phyloP scores from a whole-genome alignment of 2,113 vertebrate genomes.

The Sylvietta virens region DNA sequence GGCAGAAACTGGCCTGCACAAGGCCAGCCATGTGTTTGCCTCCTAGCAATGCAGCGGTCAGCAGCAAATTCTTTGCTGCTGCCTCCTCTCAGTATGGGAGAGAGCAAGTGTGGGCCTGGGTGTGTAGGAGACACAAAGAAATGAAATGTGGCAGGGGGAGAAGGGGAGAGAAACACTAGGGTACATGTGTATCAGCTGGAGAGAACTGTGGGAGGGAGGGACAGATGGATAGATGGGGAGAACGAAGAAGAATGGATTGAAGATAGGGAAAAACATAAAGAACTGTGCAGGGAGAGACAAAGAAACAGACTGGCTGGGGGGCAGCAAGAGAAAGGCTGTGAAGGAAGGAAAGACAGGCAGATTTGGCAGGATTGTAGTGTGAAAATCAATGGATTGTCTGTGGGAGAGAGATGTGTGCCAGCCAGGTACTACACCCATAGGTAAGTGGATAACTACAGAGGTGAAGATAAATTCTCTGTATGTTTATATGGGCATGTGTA shows the following conservation, averaged over 20 bases:
- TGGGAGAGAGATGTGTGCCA: neutral
- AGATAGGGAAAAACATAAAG: neutral
- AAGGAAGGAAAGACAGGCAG: neutral
- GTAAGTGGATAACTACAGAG: neutral
- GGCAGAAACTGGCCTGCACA: conserved; percentile 71
- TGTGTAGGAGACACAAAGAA: conserved; percentile 41
- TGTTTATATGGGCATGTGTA: neutral
- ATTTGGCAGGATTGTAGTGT: neutral
- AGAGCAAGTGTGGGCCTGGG: conserved; percentile 47
- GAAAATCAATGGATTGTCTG: neutral
- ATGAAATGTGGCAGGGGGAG: neutral
- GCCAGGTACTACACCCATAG: neutral
- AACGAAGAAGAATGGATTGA: neutral
- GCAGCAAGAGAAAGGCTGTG: neutral
- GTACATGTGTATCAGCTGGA: neutral
- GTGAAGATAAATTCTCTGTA: neutral
- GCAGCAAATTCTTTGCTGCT: conserved; percentile 65
- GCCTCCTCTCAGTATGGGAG: conserved; percentile 56
- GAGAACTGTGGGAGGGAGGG: neutral
- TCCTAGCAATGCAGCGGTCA: conserved; percentile 66
- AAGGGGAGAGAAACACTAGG: neutral
- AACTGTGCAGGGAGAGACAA: neutral
- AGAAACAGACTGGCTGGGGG: neutral
- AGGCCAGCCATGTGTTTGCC: conserved; percentile 67
- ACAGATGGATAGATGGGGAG: neutral